Conservation (phyloP, 2,888 invertebrate species). For the Cantharis rufa region DNA sequence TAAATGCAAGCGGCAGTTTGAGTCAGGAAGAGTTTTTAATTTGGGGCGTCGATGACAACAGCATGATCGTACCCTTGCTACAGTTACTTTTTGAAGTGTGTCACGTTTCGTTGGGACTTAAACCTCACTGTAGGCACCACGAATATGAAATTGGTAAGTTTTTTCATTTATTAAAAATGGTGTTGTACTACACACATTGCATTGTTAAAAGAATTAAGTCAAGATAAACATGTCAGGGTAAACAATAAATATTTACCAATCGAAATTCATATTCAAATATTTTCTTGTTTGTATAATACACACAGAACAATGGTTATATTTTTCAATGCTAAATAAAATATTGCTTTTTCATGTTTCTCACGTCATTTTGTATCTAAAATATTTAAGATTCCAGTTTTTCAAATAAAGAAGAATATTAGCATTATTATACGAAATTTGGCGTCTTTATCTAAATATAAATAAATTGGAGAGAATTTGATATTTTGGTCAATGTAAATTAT, state of each 20-base stretch:
- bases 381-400: not conserved
- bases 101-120: slow-evolving; percentile 83
- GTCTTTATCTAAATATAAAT: not conserved
- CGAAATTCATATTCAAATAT: not conserved
- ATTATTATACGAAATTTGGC: not conserved
- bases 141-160: slow-evolving; percentile 75
- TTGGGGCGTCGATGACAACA: slow-evolving; percentile 73
- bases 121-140: slow-evolving; percentile 79
- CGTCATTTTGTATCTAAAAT: not conserved
- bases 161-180: not conserved
- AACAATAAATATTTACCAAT: not conserved
- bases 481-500: not conserved
- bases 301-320: not conserved
- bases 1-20: slow-evolving; percentile 52
- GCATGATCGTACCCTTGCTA: slow-evolving; percentile 70
- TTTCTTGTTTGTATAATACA: not conserved
- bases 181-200: not conserved
- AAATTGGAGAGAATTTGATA: not conserved
- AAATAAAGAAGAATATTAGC: not conserved
- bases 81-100: slow-evolving; percentile 80
- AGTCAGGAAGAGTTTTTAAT: slow-evolving; percentile 85
- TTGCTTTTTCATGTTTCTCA: not conserved
- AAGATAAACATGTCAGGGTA: not conserved
- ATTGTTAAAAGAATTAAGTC: not conserved
- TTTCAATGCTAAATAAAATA: not conserved